These are phyloP conservation scores for Archips crataeganus DNA, from an alignment of 2,888 invertebrate genomes.

Conservation along the genomic window DNA sequence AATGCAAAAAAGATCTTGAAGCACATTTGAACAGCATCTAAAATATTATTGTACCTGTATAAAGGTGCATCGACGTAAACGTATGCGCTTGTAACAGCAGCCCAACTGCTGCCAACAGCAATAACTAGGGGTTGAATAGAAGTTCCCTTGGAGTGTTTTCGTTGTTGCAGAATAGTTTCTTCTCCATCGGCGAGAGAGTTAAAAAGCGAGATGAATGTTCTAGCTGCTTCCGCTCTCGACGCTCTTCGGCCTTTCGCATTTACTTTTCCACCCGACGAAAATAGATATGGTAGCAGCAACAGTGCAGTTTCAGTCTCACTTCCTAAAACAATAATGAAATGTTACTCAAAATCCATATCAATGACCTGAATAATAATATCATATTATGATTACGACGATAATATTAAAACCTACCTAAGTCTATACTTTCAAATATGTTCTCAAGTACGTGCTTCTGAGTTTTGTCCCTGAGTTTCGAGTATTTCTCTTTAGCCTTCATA, in stretches of 20 bases:
- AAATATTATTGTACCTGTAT: no score
- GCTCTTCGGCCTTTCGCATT: background rate
- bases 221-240: constrained; percentile 1
- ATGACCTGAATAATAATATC: no score
- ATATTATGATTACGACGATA: no score
- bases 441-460: background rate
- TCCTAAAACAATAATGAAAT: no score
- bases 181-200: constrained; percentile 1
- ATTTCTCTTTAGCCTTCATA: background rate
- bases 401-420: no score
- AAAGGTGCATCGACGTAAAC: no score
- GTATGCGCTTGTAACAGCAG: no score
- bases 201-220: background rate
- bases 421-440: no score
- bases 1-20: background rate
- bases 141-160: background rate
- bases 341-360: no score
- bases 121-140: constrained; percentile 2
- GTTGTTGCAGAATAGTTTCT: background rate
- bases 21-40: no score
- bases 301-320: background rate
- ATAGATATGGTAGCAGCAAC: background rate
- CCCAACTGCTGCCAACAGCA: background rate
- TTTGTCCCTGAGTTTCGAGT: background rate
- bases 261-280: constrained; percentile 1